Base-by-base conservation (phyloP, 1,140 invertebrate species). In the Drosophila yakuba region DNA sequence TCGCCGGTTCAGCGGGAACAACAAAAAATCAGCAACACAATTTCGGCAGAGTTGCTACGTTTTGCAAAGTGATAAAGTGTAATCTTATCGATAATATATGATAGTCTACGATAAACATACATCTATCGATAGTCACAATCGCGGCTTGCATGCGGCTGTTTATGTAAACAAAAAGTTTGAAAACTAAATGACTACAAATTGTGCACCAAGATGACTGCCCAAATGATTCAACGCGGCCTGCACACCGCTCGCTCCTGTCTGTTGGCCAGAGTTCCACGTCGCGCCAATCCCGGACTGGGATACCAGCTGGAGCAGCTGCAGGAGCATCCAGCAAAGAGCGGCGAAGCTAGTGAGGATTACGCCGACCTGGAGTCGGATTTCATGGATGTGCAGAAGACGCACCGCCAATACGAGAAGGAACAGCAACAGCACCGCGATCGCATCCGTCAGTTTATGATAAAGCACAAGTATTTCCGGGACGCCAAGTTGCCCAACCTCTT, bases 381-480 rank as follows among this genome's bases (percentile, higher is more conserved):
- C 72, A 93, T 91, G 84, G 72, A 90, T 2, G 63, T 93, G 0
- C 68, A 88, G 43, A 78, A 88, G 44, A 85, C 85, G 1, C 78
- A 95, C 63, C 82, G 80, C 38, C 74, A 93, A 38, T 73, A 93
- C 62, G 79, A 93, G 55, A 78, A 91, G 0, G 93, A 95, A 81
- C n/a, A 76, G 3, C 44, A 80, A 32, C 47, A 51, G 25, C 52
- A 75, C 7, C 93, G 93, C 39, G 93, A 94, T 61, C 90, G 86
- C 20, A 47, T 95, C 4, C 94, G 94, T 56, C 93, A 93, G 44
- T 91, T 93, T 41, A 96, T 97, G 63, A 93, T 96, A 0, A 93
- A 93, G 71, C 93, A 94, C n/a, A 97, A 96, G 91, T 97, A 96
- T 84, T 96, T 97, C 83, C 95, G 95, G 48, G 93, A 95, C 71